Conservation (phyloP, 2,888 invertebrate species). For the Pterobdella sp. region DNA sequence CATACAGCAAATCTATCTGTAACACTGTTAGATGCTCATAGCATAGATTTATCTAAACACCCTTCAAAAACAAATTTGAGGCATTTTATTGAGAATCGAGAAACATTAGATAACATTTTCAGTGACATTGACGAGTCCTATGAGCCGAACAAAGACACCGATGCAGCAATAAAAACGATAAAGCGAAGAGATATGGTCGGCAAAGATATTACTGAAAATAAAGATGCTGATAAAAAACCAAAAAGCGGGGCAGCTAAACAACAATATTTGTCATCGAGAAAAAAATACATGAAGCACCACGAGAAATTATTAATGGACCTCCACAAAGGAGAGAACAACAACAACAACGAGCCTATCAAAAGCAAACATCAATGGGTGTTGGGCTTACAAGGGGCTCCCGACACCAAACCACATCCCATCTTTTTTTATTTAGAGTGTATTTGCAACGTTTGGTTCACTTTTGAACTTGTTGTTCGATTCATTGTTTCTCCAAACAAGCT, state of each 20-base stretch:
- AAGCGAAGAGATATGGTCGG: background rate
- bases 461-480: conserved; percentile 77
- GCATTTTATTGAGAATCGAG: too few relatives aligned
- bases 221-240: background rate
- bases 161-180: background rate
- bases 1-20: background rate
- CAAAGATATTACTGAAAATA: background rate
- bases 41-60: background rate
- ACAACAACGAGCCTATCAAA: background rate
- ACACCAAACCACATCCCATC: conserved; percentile 84
- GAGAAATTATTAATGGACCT: background rate
- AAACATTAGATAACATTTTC: background rate
- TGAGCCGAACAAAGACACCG: background rate
- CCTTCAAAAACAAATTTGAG: background rate
- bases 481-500: conserved; percentile 83
- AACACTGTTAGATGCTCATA: background rate
- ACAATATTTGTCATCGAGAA: conserved; percentile 16
- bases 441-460: conserved; percentile 90
- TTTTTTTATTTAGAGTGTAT: conserved; percentile 86
- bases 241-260: conserved; percentile 8
- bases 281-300: conserved; percentile 8
- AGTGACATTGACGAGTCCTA: background rate
- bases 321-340: background rate
- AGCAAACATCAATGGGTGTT: conserved; percentile 22
- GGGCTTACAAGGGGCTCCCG: background rate